A percentile compares a stretch with the other conserved stretches of the same genome.
Evolutionary conservation across 1,140 invertebrate species (phyloP).

Genomic region (Grapholita molesta): DNA sequence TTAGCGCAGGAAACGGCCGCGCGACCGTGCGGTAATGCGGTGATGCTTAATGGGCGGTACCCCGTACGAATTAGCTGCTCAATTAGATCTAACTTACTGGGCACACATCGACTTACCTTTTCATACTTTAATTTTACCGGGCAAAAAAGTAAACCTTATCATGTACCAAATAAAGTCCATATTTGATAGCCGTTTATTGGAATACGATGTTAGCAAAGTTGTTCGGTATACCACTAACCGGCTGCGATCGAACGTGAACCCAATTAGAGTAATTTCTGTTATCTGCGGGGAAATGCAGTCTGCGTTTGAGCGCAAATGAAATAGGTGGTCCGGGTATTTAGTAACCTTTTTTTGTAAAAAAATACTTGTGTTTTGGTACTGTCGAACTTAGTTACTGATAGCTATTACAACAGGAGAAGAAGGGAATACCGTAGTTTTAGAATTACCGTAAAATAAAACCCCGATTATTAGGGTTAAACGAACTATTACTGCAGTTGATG

Average conservation of each 20-base stretch:
- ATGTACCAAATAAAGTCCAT: not conserved
- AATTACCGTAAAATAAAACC: no score
- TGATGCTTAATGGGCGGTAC: conserved; percentile 46
- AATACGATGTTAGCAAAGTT: not conserved
- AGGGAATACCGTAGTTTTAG: no score
- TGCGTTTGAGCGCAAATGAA: not conserved
- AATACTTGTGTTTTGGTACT: no score
- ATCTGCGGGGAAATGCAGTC: not conserved
- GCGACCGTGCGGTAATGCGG: conserved; percentile 17
- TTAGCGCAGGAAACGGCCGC: conserved; percentile 17
- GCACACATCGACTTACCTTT: conserved; percentile 58
- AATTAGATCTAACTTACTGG: conserved; percentile 74
- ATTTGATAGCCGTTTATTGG: not conserved
- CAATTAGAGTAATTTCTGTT: conserved; percentile 3
- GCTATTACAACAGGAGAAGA: no score
- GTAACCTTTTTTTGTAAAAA: no score
- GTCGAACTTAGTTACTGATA: no score
- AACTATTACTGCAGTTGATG: no score
- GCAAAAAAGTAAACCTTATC: not conserved
- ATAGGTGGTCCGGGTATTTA: not conserved
- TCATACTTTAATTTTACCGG: not conserved
- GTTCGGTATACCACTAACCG: not conserved
- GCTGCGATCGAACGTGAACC: conserved; percentile 1
- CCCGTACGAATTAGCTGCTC: conserved; percentile 68
- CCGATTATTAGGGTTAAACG: no score